These are phyloP conservation scores for Diachrysia chrysitis DNA, from an alignment of 2,888 invertebrate genomes.

Conservation along the genomic window DNA sequence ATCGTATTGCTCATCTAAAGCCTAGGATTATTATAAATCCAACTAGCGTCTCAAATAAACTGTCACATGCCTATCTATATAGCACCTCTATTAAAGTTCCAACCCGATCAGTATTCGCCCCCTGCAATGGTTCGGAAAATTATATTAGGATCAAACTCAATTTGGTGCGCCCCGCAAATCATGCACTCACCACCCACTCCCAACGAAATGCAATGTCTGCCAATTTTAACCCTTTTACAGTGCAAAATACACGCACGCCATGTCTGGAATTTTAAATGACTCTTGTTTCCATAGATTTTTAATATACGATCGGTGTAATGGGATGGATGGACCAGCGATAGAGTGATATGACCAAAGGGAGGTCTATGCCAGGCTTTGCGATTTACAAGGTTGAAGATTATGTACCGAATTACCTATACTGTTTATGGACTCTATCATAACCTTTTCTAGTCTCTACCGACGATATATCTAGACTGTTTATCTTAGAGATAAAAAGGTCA, in stretches of 20 bases:
- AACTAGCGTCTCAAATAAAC: neutral
- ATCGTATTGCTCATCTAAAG: neutral
- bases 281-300: neutral
- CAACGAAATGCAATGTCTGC: slow-evolving; percentile 56
- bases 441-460: no score
- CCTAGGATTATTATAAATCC: neutral
- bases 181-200: slow-evolving; percentile 46
- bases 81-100: slow-evolving; percentile 4
- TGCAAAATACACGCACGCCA: slow-evolving; percentile 40
- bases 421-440: no score
- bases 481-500: no score
- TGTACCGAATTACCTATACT: no score
- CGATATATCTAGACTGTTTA: no score
- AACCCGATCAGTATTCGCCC: slow-evolving; percentile 53
- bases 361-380: no score
- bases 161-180: slow-evolving; percentile 55
- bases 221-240: slow-evolving; percentile 52
- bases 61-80: neutral
- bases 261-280: slow-evolving; percentile 8
- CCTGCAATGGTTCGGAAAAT: slow-evolving; percentile 61
- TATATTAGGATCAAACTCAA: slow-evolving; percentile 62
- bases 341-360: neutral
- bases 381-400: no score
- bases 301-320: slow-evolving; percentile 3
- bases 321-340: neutral